Evolutionary conservation across 2,888 invertebrate genomes (phyloP).

Genomic region (Melinaea marsaeus): DNA sequence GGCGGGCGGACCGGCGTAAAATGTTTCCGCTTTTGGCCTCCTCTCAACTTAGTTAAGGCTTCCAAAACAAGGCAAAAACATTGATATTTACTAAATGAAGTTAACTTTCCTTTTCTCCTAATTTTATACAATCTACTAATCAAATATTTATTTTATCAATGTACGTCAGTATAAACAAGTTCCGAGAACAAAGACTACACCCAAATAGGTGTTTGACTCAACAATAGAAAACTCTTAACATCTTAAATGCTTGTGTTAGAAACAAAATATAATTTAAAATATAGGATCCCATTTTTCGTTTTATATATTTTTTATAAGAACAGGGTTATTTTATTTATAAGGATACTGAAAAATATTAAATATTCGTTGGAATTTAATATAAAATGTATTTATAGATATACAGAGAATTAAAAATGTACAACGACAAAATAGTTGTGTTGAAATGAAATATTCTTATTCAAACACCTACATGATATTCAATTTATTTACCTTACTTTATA

Average conservation of each 20-base stretch:
- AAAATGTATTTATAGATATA: no score
- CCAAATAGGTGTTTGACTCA: neutral
- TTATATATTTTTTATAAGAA: no score
- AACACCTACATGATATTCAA: constrained; percentile 17
- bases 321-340: no score
- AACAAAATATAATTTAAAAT: no score
- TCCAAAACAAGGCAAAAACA: constrained; percentile 66
- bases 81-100: constrained; percentile 37
- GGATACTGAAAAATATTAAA: no score
- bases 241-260: no score
- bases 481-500: constrained; percentile 22
- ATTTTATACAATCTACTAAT: constrained; percentile 30
- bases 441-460: constrained; percentile 9
- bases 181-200: neutral
- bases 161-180: neutral
- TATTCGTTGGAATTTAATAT: no score
- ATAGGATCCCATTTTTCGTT: no score
- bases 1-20: constrained; percentile 52
- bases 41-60: constrained; percentile 75
- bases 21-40: constrained; percentile 73
- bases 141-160: constrained; percentile 29
- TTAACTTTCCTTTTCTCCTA: constrained; percentile 33
- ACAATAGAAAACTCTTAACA: no score
- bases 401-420: no score
- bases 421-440: no score